These are phyloP conservation scores for Sminthurinus aureus DNA, from an alignment of 2,888 invertebrate genomes.

Conservation along the genomic window DNA sequence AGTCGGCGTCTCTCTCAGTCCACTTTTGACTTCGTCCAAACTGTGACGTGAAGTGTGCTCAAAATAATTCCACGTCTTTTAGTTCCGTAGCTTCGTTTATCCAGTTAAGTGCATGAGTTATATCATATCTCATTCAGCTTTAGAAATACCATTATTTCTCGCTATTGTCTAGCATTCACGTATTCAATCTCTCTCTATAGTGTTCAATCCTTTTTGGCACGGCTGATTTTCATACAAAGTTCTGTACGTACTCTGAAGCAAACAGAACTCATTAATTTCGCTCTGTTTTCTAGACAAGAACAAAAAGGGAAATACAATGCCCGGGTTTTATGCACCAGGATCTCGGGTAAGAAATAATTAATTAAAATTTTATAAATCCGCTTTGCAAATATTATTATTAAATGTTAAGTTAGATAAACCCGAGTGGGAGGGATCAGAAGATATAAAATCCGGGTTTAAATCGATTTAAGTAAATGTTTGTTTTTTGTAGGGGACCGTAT, in stretches of 20 bases:
- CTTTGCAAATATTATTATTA: too few relatives aligned
- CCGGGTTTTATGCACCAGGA: conserved; percentile 33
- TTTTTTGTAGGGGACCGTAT: conserved; percentile 60
- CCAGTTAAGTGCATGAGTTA: not conserved
- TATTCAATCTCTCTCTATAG: not conserved
- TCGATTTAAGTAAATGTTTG: not conserved
- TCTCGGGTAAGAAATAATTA: conserved; percentile 48
- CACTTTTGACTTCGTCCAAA: conserved; percentile 12
- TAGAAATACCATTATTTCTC: not conserved
- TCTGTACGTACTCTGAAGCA: not conserved
- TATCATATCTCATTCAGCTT: not conserved
- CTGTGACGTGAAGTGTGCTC: not conserved
- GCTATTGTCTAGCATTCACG: not conserved
- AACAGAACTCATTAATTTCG: not conserved
- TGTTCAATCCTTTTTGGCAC: not conserved
- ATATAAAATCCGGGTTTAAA: not conserved
- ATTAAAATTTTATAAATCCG: too few relatives aligned
- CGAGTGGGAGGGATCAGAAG: too few relatives aligned
- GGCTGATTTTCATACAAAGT: not conserved
- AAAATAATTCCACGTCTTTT: not conserved
- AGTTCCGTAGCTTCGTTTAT: not conserved
- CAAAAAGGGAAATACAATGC: conserved; percentile 9
- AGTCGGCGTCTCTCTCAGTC: conserved; percentile 33
- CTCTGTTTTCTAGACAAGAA: not conserved
- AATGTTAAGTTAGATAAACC: too few relatives aligned